Evolutionary conservation across 2,797 vertebrate species (phyloP).

Genomic region (Eulemur albifrons): DNA sequence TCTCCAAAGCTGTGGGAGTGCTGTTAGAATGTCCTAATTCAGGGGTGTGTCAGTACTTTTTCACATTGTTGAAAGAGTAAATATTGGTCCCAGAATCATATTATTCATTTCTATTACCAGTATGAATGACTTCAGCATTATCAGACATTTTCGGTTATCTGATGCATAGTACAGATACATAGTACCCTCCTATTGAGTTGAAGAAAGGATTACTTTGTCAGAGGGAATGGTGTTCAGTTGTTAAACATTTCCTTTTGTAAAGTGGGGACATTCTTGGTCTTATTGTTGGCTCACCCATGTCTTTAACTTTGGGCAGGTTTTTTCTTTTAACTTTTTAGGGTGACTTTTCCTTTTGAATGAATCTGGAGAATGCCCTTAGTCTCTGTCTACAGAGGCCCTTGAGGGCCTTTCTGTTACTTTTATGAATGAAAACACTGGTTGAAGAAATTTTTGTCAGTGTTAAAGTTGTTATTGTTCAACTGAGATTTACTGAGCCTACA

Average conservation of each 20-base stretch:
- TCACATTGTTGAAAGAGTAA: not conserved
- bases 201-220: not conserved
- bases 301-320: not conserved
- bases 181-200: not conserved
- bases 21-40: not conserved
- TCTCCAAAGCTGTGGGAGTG: not conserved
- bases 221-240: not conserved
- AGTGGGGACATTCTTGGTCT: not conserved
- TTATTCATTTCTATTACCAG: not conserved
- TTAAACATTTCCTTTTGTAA: not conserved
- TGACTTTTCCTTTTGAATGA: conserved; percentile 34
- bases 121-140: not conserved
- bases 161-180: not conserved
- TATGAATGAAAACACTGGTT: conserved; percentile 1
- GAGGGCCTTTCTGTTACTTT: not conserved
- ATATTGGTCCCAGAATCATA: not conserved
- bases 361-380: not conserved
- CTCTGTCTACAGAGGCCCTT: not conserved
- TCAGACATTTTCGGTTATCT: not conserved
- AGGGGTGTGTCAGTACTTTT: not conserved
- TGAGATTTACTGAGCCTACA: not conserved
- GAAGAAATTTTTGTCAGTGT: not conserved
- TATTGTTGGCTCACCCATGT: not conserved
- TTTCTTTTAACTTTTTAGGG: not conserved
- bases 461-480: not conserved